Percentiles rank a stretch among this genome's conserved stretches.
Evolutionary conservation across 2,797 vertebrate genomes (phyloP).

Genomic region (Otolemur crassicaudatus): DNA sequence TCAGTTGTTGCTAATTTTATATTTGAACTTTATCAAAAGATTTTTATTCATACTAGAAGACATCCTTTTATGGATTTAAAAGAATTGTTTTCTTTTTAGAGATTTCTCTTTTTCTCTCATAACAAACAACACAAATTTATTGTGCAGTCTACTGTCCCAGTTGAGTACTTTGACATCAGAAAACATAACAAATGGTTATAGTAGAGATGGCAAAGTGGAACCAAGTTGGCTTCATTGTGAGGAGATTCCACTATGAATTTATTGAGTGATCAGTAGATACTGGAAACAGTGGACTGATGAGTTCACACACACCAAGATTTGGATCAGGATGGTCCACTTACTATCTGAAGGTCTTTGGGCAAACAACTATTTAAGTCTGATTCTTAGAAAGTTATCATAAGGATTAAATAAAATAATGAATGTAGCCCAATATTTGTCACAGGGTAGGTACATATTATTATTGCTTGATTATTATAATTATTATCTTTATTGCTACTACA

Average conservation of each 20-base stretch:
- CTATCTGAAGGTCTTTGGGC: neutral
- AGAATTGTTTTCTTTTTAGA: slow-evolving; percentile 22
- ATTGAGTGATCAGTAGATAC: neutral
- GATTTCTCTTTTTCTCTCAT: neutral
- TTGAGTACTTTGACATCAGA: neutral
- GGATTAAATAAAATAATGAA: neutral
- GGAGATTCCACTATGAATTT: neutral
- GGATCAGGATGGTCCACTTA: neutral
- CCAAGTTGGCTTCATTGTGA: slow-evolving; percentile 9
- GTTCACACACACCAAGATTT: neutral
- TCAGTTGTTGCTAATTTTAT: slow-evolving; percentile 46
- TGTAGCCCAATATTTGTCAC: neutral
- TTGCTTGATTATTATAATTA: neutral
- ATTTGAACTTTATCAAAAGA: slow-evolving; percentile 53
- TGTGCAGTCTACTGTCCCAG: slow-evolving; percentile 4
- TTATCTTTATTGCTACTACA: neutral
- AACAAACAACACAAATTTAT: slow-evolving; percentile 23
- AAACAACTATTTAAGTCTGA: neutral
- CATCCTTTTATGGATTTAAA: slow-evolving; percentile 54
- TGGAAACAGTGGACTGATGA: neutral
- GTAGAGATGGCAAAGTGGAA: neutral
- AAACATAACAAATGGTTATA: neutral
- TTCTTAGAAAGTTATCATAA: slow-evolving; percentile 10
- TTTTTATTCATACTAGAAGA: slow-evolving; percentile 34
- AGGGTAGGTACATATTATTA: neutral